Evolutionary conservation across 2,888 invertebrate genomes (phyloP).

Genomic region (Papilio demoleus): DNA sequence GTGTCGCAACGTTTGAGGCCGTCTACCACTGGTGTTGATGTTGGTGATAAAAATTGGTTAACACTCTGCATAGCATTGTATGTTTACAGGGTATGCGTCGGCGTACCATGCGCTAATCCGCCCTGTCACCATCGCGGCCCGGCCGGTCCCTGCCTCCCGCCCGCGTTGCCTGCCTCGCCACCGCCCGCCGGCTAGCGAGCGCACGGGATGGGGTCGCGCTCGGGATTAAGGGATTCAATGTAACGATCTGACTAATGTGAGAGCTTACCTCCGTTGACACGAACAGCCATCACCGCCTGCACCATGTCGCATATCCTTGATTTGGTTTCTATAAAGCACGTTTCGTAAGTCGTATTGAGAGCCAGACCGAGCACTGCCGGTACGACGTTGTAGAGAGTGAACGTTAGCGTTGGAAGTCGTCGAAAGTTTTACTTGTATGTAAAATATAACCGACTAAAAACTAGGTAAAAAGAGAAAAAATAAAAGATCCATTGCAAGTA

Average conservation of each 20-base stretch:
- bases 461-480: background rate
- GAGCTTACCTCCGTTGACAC: slow-evolving; percentile 1
- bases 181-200: background rate
- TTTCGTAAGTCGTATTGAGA: too few relatives aligned
- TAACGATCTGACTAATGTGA: background rate
- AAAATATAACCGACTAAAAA: too few relatives aligned
- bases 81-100: background rate
- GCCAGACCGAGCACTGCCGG: background rate
- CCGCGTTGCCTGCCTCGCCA: background rate
- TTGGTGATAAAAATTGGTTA: too few relatives aligned
- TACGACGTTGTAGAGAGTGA: too few relatives aligned
- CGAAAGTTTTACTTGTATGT: too few relatives aligned
- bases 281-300: background rate
- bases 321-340: too few relatives aligned
- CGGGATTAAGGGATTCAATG: slow-evolving; percentile 20
- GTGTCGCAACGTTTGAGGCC: too few relatives aligned
- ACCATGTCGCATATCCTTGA: background rate
- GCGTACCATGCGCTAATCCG: slow-evolving; percentile 29
- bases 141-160: background rate
- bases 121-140: slow-evolving; percentile 12
- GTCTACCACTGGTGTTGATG: too few relatives aligned
- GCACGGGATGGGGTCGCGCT: slow-evolving; percentile 6
- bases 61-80: too few relatives aligned
- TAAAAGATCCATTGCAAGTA: background rate
- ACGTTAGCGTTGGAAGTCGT: too few relatives aligned